Base-by-base conservation (phyloP, 2,797 vertebrate genomes). In the Argentina silus region DNA sequence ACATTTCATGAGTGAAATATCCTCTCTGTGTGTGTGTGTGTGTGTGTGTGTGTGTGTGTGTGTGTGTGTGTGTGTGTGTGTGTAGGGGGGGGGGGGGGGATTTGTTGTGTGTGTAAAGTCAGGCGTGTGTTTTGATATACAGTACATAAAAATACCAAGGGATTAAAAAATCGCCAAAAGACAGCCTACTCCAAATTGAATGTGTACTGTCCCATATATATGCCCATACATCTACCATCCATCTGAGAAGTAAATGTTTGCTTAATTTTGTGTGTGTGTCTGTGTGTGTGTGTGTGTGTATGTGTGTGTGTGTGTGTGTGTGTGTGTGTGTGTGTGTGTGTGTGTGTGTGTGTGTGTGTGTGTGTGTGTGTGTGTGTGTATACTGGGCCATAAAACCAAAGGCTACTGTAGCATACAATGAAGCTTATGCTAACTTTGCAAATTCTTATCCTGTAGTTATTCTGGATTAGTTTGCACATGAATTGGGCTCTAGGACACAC, bases 351-450 rank as follows among this genome's bases (percentile, higher is more conserved):
- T 4, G 4, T 36, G 27, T 36, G 27, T 2, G 27, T 36, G 27
- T 4, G 27, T 36, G 27, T 36, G 4, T 4, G 27, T 36, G 4
- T 36, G 27, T 36, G 27, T 36, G 84, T 87, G 83, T 76, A 80
- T 47, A 83, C 64, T 7, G 44, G 72, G 7, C 7, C 45, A n/a
- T 64, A 47, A 84, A 87, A 89, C 88, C 85, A 88, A 89, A 88
- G 87, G 27, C 61, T 63, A 12, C 75, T 23, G 5, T 36, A 8
- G 65, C 47, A 6, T 23, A n/a, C n/a, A 6, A 15, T 56, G 70
- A 4, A 75, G 83, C 77, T 86, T 88, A 10, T 81, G 86, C 85
- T 78, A 89, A 87, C 85, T 90, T 88, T 69, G 85, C 87, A 87
- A 82, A 80, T 75, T 79, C 82, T 72, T 56, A 67, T 61, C 7